phyloP scores from a whole-genome alignment of 1,140 invertebrate species.

The Meloidogyne floridensis region DNA sequence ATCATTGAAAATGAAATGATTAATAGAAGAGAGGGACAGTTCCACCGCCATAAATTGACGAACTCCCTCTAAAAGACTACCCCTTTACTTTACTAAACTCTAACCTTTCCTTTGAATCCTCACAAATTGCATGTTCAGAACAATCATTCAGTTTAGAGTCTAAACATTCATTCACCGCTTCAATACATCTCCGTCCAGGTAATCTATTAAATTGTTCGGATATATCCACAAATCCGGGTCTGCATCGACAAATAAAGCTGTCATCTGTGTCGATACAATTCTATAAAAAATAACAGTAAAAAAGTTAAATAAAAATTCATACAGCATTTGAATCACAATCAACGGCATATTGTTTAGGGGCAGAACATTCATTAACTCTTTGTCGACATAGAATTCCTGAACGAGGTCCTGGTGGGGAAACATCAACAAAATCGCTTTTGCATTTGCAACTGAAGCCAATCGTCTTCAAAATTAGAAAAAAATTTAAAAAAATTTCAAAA shows the following conservation, averaged over 20 bases:
- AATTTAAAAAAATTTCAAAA: neutral
- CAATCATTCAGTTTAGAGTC: conserved; percentile 86
- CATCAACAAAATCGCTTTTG: conserved; percentile 58
- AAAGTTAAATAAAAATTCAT: neutral
- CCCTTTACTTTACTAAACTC: neutral
- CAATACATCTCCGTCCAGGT: conserved; percentile 60
- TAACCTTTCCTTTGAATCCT: conserved; percentile 73
- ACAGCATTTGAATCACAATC: conserved; percentile 63
- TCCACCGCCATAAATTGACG: too few relatives aligned
- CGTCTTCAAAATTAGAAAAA: conserved; percentile 26
- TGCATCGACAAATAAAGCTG: conserved; percentile 55
- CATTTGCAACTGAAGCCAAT: conserved; percentile 64
- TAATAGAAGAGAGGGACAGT: too few relatives aligned
- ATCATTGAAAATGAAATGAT: too few relatives aligned
- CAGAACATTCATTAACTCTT: conserved; percentile 61
- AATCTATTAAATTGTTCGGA: conserved; percentile 62
- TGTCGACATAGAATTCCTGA: conserved; percentile 55
- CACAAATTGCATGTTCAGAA: conserved; percentile 78
- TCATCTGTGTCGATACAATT: conserved; percentile 64
- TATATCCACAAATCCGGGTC: conserved; percentile 65
- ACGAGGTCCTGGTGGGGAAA: conserved; percentile 51
- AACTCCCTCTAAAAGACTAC: neutral
- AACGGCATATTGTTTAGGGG: conserved; percentile 49
- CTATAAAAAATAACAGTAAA: neutral
- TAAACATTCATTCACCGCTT: conserved; percentile 85